phyloP scores from a whole-genome alignment of 2,113 vertebrate genomes.

The Astatotilapia flaviijosephi region DNA sequence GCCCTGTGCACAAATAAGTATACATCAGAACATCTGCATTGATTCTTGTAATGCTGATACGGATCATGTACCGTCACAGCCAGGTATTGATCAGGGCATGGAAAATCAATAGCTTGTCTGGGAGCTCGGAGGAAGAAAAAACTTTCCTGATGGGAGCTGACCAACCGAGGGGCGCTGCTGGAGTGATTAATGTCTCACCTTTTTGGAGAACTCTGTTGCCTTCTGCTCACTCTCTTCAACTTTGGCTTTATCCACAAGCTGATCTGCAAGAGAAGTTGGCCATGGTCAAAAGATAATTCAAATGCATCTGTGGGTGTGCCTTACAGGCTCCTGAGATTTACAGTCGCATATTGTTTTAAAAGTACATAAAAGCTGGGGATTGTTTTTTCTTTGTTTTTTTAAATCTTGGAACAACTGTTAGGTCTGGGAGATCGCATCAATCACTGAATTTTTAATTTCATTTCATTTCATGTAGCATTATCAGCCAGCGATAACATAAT shows the following conservation, averaged over 20 bases:
- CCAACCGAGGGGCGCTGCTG: slow-evolving; percentile 38
- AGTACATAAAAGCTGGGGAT: background rate
- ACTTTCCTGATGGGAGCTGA: slow-evolving; percentile 57
- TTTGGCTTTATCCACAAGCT: slow-evolving; percentile 92
- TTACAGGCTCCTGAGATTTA: background rate
- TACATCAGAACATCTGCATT: slow-evolving; percentile 58
- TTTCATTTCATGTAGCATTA: background rate
- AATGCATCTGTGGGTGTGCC: background rate
- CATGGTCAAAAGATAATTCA: background rate
- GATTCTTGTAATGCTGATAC: slow-evolving; percentile 71
- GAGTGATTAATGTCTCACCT: slow-evolving; percentile 79
- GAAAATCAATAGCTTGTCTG: slow-evolving; percentile 72
- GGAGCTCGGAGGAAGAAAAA: slow-evolving; percentile 55
- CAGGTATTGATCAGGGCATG: slow-evolving; percentile 70
- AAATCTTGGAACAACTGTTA: background rate
- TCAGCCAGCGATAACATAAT: background rate
- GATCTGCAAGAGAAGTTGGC: slow-evolving; percentile 73
- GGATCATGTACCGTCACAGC: slow-evolving; percentile 73
- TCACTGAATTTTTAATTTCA: background rate
- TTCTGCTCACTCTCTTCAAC: slow-evolving; percentile 95
- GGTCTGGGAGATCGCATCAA: background rate
- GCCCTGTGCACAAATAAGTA: slow-evolving; percentile 53
- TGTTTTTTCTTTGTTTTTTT: background rate
- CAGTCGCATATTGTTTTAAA: background rate
- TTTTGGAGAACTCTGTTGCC: slow-evolving; percentile 91